Evolutionary conservation across 2,888 invertebrate species (phyloP), one percentile per base, ranked within the genome.

Genomic region (Branchipolynoe longqiensis): DNA sequence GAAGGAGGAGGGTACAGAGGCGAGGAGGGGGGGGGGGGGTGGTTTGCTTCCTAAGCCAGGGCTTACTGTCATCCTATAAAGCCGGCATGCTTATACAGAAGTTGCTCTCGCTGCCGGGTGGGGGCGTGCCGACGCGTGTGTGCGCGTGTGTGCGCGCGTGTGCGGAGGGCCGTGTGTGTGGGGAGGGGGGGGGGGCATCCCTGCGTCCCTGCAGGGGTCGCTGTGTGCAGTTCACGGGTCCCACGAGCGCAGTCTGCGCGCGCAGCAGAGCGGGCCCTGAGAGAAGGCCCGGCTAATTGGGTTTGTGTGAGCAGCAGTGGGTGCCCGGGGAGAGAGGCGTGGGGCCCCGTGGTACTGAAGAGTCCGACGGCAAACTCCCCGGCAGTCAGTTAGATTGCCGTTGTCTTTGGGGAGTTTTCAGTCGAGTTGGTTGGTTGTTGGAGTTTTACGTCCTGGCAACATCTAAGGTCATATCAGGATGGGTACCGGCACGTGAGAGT

Each of bases 301-400:
- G 12, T 33, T 33, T 69, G 36, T 69, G 69, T 8, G 69, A 12
- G 12, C 36, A 12, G 36, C 38, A 69, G 38, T 69, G 69, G 38
- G n/a, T 1, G 69, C 69, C 69, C n/a, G 2, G 69, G 69, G 69
- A 69, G 62, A 25, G n/a, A n/a, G n/a, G n/a, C n/a, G n/a, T n/a
- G n/a, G n/a, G n/a, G n/a, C n/a, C n/a, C n/a, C n/a, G n/a, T n/a
- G n/a, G n/a, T n/a, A n/a, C n/a, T n/a, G n/a, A n/a, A n/a, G n/a
- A n/a, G n/a, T n/a, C n/a, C n/a, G n/a, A n/a, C n/a, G n/a, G n/a
- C n/a, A n/a, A n/a, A n/a, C n/a, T n/a, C n/a, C n/a, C n/a, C n/a
- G n/a, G n/a, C n/a, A n/a, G n/a, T n/a, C n/a, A n/a, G n/a, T n/a
- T n/a, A n/a, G n/a, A n/a, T n/a, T n/a, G n/a, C n/a, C n/a, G n/a